Base-by-base conservation (phyloP, 92 coral and sea anemone genomes). In the Anthopleura xanthogrammica region DNA sequence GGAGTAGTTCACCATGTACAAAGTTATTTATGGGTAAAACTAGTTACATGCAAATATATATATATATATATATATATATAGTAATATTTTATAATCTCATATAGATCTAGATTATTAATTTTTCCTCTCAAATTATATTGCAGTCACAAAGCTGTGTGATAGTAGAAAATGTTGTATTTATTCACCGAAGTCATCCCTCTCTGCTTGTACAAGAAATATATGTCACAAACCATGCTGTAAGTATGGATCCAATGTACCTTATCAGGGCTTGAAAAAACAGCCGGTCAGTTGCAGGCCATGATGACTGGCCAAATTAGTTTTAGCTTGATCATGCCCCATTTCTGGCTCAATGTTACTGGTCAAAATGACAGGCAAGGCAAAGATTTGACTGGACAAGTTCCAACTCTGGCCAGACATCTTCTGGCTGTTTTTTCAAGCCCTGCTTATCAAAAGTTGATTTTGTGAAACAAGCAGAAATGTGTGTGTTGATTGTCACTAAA, bases 101-200 rank as follows among this genome's bases (percentile, higher is more conserved):
- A 14, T 62, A 23, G 7, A 62, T 62, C 19, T n/a, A 20, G 70
- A n/a, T 62, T 62, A 14, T 20, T 62, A 54, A 54, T 81, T 75
- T 75, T 23, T 40, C 12, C 20, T n/a, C 12, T 52, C 43, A 23
- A 43, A 70, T 23, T 50, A 24, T 81, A 12, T 80, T 36, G 41
- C 62, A 95, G 98, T 89, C 92, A n/a, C 91, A 87, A 52, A 92
- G 98, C 17, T 95, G 98, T 88, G 83, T 93, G 17, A 82, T 94
- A 19, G 86, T 95, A 60, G 95, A 95, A 66, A 92, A 85, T 83
- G 83, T 90, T 19, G 74, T 95, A 46, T 95, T 90, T 82, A 94
- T 93, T 19, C 94, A 95, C 81, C 84, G 97, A 60, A 90, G 90
- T 39, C 86, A 90, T 82, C 86, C 98, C 5, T 95, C 98, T 1